These are phyloP conservation scores for Caenorhabditis elegans DNA, from an alignment of 1,140 invertebrate genomes.

Conservation along the genomic window WBcel235 BX284605.5:18630501-18631000, in stretches of 20 bases:
- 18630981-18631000: no score
- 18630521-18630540: slow-evolving; percentile 39
- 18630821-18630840: no score
- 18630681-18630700: slow-evolving; percentile 48
- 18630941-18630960: no score
- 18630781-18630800: no score
- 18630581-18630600: neutral
- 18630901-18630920: no score
- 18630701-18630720: neutral
- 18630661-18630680: slow-evolving; percentile 51
- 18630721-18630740: neutral
- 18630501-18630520: slow-evolving; percentile 49
- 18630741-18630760: neutral
- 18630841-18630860: no score
- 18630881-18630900: no score
- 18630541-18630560: slow-evolving; percentile 36
- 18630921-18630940: no score
- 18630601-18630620: neutral
- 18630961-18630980: no score
- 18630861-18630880: no score
- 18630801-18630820: no score
- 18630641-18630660: slow-evolving; percentile 43
- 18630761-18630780: no score
- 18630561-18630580: neutral
- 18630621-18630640: neutral